phyloP scores from a whole-genome alignment of 2,797 vertebrate species.

The Phyllotis vaccarum region DNA sequence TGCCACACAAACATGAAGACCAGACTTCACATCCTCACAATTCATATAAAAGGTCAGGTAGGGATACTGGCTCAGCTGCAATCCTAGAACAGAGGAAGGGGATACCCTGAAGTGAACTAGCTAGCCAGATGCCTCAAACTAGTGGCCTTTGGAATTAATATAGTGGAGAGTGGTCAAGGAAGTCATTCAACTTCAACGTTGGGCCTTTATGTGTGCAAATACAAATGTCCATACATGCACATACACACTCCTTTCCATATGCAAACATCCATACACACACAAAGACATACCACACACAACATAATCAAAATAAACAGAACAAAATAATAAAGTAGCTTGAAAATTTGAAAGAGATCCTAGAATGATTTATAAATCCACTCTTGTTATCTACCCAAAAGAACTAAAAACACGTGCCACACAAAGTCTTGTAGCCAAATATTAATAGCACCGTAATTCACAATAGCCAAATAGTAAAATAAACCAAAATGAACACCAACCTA shows the following conservation, averaged over 20 bases:
- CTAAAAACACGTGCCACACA: neutral
- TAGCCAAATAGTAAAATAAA: conserved; percentile 26
- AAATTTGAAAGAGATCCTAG: neutral
- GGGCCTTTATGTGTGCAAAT: neutral
- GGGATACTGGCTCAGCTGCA: neutral
- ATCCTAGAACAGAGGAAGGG: neutral
- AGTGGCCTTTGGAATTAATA: neutral
- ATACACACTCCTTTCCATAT: neutral
- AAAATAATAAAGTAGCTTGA: neutral
- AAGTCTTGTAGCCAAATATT: neutral
- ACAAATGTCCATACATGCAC: neutral
- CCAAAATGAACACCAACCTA: neutral
- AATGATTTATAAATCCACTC: conserved; percentile 30
- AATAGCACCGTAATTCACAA: conserved; percentile 24
- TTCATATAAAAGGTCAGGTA: neutral
- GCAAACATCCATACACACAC: neutral
- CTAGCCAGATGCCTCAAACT: neutral
- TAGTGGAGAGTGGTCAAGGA: neutral
- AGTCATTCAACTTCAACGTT: neutral
- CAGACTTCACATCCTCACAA: neutral
- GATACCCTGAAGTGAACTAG: neutral
- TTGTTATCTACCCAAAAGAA: conserved; percentile 2
- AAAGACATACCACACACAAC: neutral
- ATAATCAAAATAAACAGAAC: neutral
- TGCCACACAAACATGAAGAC: neutral